Conservation (phyloP, 1,140 invertebrate genomes). For the Hermatobates lingyangjiaoensis region DNA sequence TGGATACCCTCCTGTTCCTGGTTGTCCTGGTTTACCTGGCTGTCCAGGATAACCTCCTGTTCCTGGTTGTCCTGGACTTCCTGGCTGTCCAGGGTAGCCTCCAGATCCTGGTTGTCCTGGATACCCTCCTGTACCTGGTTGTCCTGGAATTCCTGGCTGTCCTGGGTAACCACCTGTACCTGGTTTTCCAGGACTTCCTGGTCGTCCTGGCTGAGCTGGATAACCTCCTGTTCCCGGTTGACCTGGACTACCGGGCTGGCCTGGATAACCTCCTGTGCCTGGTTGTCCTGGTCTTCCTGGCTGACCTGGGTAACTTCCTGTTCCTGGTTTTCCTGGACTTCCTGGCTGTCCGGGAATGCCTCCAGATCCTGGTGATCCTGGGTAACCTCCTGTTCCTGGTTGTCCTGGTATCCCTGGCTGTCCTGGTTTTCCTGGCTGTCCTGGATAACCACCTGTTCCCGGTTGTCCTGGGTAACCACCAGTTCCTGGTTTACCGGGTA, state of each 20-base stretch:
- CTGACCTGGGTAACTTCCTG: slow-evolving; percentile 16
- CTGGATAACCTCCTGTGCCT: slow-evolving; percentile 15
- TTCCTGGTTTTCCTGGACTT: slow-evolving; percentile 14
- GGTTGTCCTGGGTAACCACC: slow-evolving; percentile 14
- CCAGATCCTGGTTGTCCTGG: slow-evolving; percentile 16
- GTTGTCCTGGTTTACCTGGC: slow-evolving; percentile 11
- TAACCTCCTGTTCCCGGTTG: slow-evolving; percentile 20
- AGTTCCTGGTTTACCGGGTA: slow-evolving; percentile 17
- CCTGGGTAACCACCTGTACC: slow-evolving; percentile 10
- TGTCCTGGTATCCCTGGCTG: slow-evolving; percentile 12
- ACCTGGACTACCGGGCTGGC: slow-evolving; percentile 19
- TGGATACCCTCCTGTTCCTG: slow-evolving; percentile 13
- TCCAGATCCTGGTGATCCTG: slow-evolving; percentile 16
- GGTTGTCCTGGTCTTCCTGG: slow-evolving; percentile 19
- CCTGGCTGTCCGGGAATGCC: slow-evolving; percentile 16
- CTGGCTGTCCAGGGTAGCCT: slow-evolving; percentile 18
- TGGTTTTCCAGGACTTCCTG: slow-evolving; percentile 3
- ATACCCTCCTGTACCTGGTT: slow-evolving; percentile 16
- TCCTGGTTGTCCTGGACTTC: slow-evolving; percentile 19
- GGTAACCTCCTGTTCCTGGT: slow-evolving; percentile 9
- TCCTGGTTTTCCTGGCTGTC: slow-evolving; percentile 9
- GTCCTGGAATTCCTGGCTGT: slow-evolving; percentile 13
- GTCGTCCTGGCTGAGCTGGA: slow-evolving; percentile 8
- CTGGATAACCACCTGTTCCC: slow-evolving; percentile 12
- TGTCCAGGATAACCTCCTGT: slow-evolving; percentile 17